phyloP scores from a whole-genome alignment of 2,797 vertebrate genomes.

The Hafferia zeledoni region DNA sequence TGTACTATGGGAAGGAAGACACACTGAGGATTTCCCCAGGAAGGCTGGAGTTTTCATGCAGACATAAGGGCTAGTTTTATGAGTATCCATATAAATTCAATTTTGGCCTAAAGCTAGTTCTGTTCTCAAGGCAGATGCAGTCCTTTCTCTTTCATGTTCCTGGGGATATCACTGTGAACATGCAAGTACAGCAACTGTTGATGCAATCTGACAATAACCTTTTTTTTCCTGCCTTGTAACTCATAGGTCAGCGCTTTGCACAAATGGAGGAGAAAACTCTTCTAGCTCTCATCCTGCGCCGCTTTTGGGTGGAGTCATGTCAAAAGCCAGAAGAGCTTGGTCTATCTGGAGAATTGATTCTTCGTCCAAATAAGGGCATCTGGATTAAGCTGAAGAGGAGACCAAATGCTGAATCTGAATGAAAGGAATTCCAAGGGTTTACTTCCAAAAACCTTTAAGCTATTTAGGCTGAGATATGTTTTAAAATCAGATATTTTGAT shows the following conservation, averaged over 20 bases:
- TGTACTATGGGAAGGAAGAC: background rate
- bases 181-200: background rate
- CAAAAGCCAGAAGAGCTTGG: slow-evolving; percentile 85
- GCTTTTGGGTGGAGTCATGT: slow-evolving; percentile 83
- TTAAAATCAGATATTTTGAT: background rate
- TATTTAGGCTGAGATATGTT: background rate
- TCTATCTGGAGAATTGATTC: slow-evolving; percentile 85
- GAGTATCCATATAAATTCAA: background rate
- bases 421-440: background rate
- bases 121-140: background rate
- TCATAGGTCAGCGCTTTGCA: slow-evolving; percentile 91
- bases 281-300: slow-evolving; percentile 83
- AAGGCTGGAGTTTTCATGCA: background rate
- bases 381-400: slow-evolving; percentile 87
- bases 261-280: slow-evolving; percentile 93
- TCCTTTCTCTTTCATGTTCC: background rate
- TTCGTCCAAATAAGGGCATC: slow-evolving; percentile 88
- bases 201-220: background rate
- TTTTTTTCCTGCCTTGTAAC: background rate
- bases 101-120: background rate
- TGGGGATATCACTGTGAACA: background rate
- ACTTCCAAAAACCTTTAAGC: background rate
- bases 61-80: background rate
- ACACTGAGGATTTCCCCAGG: background rate
- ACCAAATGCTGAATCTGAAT: background rate